Evolutionary conservation across 2,797 vertebrate genomes (phyloP), one percentile per base, ranked within the genome.

Genomic region (Merluccius polli): DNA sequence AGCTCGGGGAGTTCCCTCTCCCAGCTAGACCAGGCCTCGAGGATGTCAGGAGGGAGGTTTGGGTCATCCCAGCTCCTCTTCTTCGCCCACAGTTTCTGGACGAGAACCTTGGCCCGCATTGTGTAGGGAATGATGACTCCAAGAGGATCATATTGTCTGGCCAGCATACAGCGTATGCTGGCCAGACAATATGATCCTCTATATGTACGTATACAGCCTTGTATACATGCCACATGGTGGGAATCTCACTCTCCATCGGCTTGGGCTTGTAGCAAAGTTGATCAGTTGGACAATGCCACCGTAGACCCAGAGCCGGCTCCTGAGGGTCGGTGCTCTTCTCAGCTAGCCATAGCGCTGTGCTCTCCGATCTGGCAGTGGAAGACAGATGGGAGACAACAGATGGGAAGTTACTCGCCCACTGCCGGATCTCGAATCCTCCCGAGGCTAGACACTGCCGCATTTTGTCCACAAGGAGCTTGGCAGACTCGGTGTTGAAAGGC

Each of bases 131-230:
- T 15, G 8, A 79, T 76, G 12, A 65, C 41, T 6, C 74, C 70
- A 6, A 75, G 24, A 9, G 73, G 74, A 32, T 75, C 70, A 69
- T 79, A 75, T 8, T 79, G n/a, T n/a, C 73, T 76, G 5, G 76
- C 71, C 7, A 77, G 72, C 3, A 70, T n/a, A n/a, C n/a, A n/a
- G n/a, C n/a, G n/a, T n/a, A n/a, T n/a, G n/a, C n/a, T n/a, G n/a
- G n/a, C n/a, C n/a, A n/a, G n/a, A n/a, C n/a, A n/a, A n/a, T n/a
- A n/a, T n/a, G n/a, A n/a, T n/a, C n/a, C n/a, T n/a, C n/a, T n/a
- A n/a, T n/a, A n/a, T n/a, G n/a, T n/a, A n/a, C n/a, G n/a, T n/a
- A n/a, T n/a, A n/a, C n/a, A n/a, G n/a, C 31, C 2, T 27, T 1
- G 27, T 69, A 77, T 3, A 73, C 73, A 32, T 69, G 68, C 1